A percentile compares a stretch with the other conserved stretches of the same genome.
phyloP scores from a whole-genome alignment of 1,140 invertebrate genomes.

The Psilanteris sp. region DNA sequence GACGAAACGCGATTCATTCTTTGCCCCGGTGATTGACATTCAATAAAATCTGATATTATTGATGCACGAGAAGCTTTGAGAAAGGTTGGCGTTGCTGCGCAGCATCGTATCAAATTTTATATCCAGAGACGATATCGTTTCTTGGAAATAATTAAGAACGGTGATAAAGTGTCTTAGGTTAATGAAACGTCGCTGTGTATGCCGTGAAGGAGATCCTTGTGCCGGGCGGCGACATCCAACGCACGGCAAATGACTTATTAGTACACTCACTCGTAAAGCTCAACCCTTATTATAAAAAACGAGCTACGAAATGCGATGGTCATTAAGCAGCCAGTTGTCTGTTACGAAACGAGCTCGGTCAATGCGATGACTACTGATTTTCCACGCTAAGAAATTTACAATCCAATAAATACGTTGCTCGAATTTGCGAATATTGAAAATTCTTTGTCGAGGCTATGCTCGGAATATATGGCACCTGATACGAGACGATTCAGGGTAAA shows the following conservation, averaged over 20 bases:
- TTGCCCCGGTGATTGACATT: conserved; percentile 14
- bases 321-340: conserved; percentile 49
- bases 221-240: conserved; percentile 58
- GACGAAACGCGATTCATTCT: background rate
- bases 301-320: conserved; percentile 46
- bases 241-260: conserved; percentile 60
- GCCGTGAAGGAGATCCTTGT: conserved; percentile 50
- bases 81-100: background rate
- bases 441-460: too few relatives aligned
- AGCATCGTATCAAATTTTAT: conserved; percentile 9
- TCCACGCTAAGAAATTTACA: conserved; percentile 9
- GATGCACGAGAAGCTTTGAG: background rate
- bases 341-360: conserved; percentile 25
- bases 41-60: conserved; percentile 18
- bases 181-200: conserved; percentile 57
- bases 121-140: conserved; percentile 39
- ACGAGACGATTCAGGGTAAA: too few relatives aligned
- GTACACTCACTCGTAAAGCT: conserved; percentile 59
- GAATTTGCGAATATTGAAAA: background rate
- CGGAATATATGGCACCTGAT: too few relatives aligned
- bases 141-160: conserved; percentile 59
- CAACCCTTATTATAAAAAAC: conserved; percentile 51
- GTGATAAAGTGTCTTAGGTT: conserved; percentile 63
- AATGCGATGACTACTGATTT: conserved; percentile 40
- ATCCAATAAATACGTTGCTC: conserved; percentile 7